Evolutionary conservation across 2,888 invertebrate genomes (phyloP).

Genomic region (Portevinia maculata): DNA sequence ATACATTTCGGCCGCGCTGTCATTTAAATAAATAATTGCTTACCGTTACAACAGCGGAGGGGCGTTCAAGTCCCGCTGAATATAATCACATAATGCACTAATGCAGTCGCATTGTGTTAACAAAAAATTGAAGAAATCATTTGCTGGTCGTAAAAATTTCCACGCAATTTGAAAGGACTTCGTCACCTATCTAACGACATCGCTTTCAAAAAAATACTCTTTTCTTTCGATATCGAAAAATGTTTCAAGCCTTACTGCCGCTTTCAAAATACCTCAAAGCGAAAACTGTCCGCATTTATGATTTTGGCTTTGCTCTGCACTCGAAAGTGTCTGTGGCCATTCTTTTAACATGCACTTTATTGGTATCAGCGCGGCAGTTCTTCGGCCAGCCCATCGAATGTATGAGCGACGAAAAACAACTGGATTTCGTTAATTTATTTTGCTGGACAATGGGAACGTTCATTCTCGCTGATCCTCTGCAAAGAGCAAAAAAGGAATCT

Average conservation of each 20-base stretch:
- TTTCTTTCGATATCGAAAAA: constrained; percentile 78
- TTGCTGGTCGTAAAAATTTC: neutral
- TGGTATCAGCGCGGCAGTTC: constrained; percentile 92
- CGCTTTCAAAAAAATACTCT: neutral
- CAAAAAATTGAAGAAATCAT: neutral
- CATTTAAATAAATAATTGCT: constrained; percentile 34
- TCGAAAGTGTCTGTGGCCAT: constrained; percentile 88
- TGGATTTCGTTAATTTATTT: constrained; percentile 88
- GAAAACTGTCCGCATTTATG: constrained; percentile 88
- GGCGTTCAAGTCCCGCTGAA: constrained; percentile 26
- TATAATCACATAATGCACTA: too few relatives aligned
- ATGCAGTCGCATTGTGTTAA: neutral
- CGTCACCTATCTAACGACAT: neutral
- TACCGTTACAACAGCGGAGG: constrained; percentile 26
- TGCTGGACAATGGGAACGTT: constrained; percentile 92
- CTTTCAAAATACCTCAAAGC: constrained; percentile 85
- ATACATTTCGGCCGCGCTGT: constrained; percentile 23
- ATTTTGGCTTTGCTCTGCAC: constrained; percentile 89
- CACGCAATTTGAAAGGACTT: neutral
- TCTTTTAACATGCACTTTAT: constrained; percentile 88
- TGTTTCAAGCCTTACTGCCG: constrained; percentile 87
- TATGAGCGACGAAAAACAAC: constrained; percentile 84
- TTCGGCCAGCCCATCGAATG: constrained; percentile 94
- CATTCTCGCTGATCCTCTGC: constrained; percentile 82
- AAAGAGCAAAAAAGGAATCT: constrained; percentile 79